These are phyloP conservation scores for Sarcophaga caerulescens DNA, from an alignment of 2,888 invertebrate genomes.

Conservation along the genomic window DNA sequence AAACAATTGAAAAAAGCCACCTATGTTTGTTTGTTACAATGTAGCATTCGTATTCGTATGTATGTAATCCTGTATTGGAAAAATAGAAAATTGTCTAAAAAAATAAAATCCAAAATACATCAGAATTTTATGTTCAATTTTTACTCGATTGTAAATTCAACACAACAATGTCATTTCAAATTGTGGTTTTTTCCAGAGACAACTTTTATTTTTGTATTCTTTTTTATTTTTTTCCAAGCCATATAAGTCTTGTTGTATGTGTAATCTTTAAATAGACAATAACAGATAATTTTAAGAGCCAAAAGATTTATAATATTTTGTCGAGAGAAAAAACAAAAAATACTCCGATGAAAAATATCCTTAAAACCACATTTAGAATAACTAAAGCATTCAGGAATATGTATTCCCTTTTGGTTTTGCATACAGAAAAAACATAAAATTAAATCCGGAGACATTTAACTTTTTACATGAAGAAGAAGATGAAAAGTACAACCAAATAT, in stretches of 20 bases:
- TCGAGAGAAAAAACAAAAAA: background rate
- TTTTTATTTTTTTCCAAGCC: no score
- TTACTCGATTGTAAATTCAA: conserved; percentile 1
- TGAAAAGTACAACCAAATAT: conserved; percentile 47
- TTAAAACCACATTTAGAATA: conserved; percentile 26
- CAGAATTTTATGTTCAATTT: background rate
- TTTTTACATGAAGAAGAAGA: conserved; percentile 24
- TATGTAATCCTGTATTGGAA: no score
- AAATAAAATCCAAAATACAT: background rate
- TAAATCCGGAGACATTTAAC: conserved; percentile 29
- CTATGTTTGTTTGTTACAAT: no score
- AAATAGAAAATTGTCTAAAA: background rate
- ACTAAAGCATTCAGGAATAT: conserved; percentile 6
- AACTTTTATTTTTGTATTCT: no score
- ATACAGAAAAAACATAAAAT: background rate
- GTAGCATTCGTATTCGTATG: no score
- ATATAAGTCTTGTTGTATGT: no score
- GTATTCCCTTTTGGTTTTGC: conserved; percentile 17
- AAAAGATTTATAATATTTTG: background rate
- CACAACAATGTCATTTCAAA: conserved; percentile 48
- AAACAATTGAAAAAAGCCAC: no score
- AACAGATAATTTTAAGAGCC: background rate
- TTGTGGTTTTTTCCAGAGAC: conserved; percentile 43
- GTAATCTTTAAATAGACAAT: background rate
- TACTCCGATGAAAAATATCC: background rate